These are phyloP conservation scores for Ancistrus triradiatus DNA, from an alignment of 2,113 vertebrate genomes.

Conservation along the genomic window DNA sequence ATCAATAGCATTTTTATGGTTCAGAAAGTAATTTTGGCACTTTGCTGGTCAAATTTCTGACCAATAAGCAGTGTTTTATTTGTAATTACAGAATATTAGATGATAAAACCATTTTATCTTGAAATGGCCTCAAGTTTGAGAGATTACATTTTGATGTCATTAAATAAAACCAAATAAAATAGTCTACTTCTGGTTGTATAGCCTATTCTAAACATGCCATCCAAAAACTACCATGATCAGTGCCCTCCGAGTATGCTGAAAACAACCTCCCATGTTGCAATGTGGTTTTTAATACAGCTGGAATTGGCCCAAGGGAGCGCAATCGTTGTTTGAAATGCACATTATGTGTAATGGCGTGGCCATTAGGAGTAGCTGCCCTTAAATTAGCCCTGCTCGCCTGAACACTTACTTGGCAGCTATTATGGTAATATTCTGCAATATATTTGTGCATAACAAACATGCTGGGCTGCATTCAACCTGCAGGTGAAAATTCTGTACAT, in stretches of 20 bases:
- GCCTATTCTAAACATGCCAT: too few relatives aligned
- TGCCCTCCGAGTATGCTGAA: slow-evolving; percentile 1
- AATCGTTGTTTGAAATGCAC: slow-evolving; percentile 30
- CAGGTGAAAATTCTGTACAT: not conserved
- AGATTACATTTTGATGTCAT: too few relatives aligned
- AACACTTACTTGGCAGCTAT: slow-evolving; percentile 25
- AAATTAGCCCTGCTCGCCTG: slow-evolving; percentile 35
- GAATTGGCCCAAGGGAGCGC: slow-evolving; percentile 36
- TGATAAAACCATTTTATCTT: too few relatives aligned
- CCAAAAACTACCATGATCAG: not conserved
- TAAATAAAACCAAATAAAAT: too few relatives aligned
- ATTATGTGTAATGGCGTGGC: slow-evolving; percentile 40
- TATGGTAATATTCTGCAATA: slow-evolving; percentile 17
- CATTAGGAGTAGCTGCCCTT: slow-evolving; percentile 42
- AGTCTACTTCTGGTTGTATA: too few relatives aligned
- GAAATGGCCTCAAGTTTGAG: too few relatives aligned
- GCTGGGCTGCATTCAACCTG: slow-evolving; percentile 15
- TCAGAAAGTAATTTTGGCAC: too few relatives aligned
- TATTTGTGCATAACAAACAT: slow-evolving; percentile 5
- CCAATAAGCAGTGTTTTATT: too few relatives aligned
- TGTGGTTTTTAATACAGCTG: slow-evolving; percentile 20
- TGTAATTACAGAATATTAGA: too few relatives aligned
- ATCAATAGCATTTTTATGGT: too few relatives aligned
- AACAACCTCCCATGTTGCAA: slow-evolving; percentile 1
- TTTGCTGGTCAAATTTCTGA: too few relatives aligned